Conservation (phyloP, 1,140 invertebrate genomes). For the Pantala flavescens region DNA sequence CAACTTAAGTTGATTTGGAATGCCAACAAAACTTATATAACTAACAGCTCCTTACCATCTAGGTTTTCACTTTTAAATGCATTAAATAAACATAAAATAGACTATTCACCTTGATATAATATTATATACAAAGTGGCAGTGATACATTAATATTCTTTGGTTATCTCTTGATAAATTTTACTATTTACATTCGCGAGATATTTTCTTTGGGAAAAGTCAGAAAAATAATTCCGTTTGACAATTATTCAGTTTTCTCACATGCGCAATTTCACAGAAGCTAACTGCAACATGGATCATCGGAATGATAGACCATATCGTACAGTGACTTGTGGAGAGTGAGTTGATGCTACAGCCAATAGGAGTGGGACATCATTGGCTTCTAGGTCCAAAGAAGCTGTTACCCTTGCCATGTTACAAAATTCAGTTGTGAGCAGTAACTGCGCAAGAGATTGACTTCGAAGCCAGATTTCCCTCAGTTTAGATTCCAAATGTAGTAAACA, state of each 20-base stretch:
- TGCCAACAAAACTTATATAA: too few relatives aligned
- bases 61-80: not conserved
- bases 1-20: too few relatives aligned
- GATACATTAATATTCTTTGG: not conserved
- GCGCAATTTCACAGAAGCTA: not conserved
- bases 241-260: not conserved
- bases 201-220: too few relatives aligned
- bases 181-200: not conserved
- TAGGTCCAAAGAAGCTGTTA: constrained; percentile 64
- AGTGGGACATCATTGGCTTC: constrained; percentile 78
- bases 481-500: constrained; percentile 75
- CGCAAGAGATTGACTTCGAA: constrained; percentile 72
- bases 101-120: not conserved
- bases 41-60: too few relatives aligned
- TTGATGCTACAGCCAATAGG: constrained; percentile 73
- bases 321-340: constrained; percentile 68
- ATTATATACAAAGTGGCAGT: not conserved
- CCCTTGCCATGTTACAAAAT: constrained; percentile 56
- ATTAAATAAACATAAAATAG: not conserved
- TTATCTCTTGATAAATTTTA: not conserved
- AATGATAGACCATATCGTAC: constrained; percentile 56
- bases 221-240: not conserved
- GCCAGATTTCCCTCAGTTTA: constrained; percentile 71
- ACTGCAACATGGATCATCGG: constrained; percentile 29
- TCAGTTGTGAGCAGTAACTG: constrained; percentile 66